Evolutionary conservation across 2,113 vertebrate species (phyloP), one percentile per base, ranked within the genome.

Genomic region (Melanostigma gelatinosum): DNA sequence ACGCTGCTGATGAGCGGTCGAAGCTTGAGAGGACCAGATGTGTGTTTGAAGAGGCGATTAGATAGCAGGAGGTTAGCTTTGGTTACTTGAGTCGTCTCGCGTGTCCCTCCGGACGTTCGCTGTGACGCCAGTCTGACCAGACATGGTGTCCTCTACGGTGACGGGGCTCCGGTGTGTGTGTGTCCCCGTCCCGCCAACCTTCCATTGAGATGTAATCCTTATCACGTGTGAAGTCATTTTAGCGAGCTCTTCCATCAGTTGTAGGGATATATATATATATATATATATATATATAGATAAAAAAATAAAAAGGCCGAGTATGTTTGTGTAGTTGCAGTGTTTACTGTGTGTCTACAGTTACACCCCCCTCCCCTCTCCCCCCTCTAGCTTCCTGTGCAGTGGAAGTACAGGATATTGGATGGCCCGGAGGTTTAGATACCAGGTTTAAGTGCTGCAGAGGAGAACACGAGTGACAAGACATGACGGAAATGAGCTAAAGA

Each of bases 401-500:
- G 86, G 85, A 87, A 87, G 80, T 83, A 69, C 66, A 86, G 89
- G 87, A 89, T 91, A 93, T 94, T 82, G 77, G 75, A 93, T 93
- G 86, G 86, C 91, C 84, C 36, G 52, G 89, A 92, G 92, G 89
- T 91, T 91, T 87, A 84, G 92, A 94, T 93, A 83, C 85, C 85
- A 87, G 82, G 72, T 91, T 90, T 90, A 92, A 92, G 92, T 85
- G 83, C 85, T 84, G 61, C 78, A 77, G 89, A 85, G 85, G 79
- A 86, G 83, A 92, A 84, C 89, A 88, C 68, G 61, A 86, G 93
- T 93, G 93, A 92, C 92, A 88, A 87, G 92, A 92, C 72, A 74
- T 54, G 65, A 85, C 80, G 75, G 90, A 92, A 92, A 87, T 50
- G 42, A 84, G 88, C 89, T 94, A 94, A 94, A 95, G 83, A 93